phyloP scores from a whole-genome alignment of 2,113 vertebrate genomes.

The human (Homo sapiens) region DNA sequence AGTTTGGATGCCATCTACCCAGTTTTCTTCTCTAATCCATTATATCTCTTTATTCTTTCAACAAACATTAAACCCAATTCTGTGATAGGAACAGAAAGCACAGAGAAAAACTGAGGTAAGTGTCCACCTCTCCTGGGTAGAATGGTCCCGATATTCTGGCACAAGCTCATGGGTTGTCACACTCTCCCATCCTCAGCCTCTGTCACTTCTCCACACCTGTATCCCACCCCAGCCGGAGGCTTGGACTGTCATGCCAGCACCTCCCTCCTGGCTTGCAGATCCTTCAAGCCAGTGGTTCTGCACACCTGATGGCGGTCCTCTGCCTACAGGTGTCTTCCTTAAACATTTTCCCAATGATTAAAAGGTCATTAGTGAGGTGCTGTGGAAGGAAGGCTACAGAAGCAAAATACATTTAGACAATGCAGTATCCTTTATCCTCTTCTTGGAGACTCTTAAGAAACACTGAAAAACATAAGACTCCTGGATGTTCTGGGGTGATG shows the following conservation, averaged over 20 bases:
- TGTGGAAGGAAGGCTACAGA: not conserved
- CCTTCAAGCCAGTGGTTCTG: not conserved
- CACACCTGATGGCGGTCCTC: accelerated
- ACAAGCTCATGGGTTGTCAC: no score
- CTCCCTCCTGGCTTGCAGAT: not conserved
- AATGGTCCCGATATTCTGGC: not conserved
- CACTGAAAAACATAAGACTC: not conserved
- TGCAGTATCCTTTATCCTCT: no score
- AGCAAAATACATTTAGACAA: not conserved
- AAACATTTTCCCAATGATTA: not conserved
- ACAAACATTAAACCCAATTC: not conserved
- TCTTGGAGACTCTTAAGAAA: not conserved
- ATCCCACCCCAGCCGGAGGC: accelerated
- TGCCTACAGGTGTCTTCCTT: not conserved
- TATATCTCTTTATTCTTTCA: not conserved
- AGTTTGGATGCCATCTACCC: not conserved
- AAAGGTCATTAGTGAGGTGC: not conserved
- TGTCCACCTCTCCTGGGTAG: no score
- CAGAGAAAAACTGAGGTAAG: not conserved
- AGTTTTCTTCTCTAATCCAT: not conserved
- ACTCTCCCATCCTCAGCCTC: not conserved
- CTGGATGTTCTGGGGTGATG: not conserved
- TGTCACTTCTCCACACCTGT: accelerated
- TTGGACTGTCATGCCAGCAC: accelerated
- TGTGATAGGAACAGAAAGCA: not conserved